Evolutionary conservation across 2,888 invertebrate species (phyloP).

Genomic region (Oligia fasciuncula): DNA sequence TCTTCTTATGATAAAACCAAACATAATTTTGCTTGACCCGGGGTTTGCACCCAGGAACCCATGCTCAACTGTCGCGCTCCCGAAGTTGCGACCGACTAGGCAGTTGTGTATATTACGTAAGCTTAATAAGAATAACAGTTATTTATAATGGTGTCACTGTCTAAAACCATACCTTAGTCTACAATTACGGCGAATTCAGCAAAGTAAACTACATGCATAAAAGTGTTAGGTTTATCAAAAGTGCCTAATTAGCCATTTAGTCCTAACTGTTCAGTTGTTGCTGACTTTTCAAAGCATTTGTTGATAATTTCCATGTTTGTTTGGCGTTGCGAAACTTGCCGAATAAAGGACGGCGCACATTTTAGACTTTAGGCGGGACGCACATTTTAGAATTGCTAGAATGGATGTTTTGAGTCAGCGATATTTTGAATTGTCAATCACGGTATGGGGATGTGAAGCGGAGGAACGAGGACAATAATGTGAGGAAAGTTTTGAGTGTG

Average conservation of each 20-base stretch:
- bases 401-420: slow-evolving; percentile 25
- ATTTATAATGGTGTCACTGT: background rate
- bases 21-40: background rate
- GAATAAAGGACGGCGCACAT: slow-evolving; percentile 30
- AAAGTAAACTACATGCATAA: slow-evolving; percentile 2
- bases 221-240: slow-evolving; percentile 18
- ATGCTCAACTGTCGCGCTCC: background rate
- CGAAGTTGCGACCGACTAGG: background rate
- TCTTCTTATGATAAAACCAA: background rate
- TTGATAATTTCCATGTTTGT: slow-evolving; percentile 59
- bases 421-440: background rate
- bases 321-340: slow-evolving; percentile 58
- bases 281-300: slow-evolving; percentile 55
- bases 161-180: background rate
- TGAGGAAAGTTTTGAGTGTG: background rate
- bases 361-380: slow-evolving; percentile 22
- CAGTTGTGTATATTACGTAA: background rate
- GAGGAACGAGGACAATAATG: background rate
- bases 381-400: background rate
- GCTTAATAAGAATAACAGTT: background rate
- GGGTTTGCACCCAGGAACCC: background rate
- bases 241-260: slow-evolving; percentile 18
- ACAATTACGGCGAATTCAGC: slow-evolving; percentile 16
- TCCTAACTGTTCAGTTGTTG: slow-evolving; percentile 14
- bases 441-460: background rate